Base-by-base conservation (phyloP, 2,888 invertebrate species). In the Eulithis testata region DNA sequence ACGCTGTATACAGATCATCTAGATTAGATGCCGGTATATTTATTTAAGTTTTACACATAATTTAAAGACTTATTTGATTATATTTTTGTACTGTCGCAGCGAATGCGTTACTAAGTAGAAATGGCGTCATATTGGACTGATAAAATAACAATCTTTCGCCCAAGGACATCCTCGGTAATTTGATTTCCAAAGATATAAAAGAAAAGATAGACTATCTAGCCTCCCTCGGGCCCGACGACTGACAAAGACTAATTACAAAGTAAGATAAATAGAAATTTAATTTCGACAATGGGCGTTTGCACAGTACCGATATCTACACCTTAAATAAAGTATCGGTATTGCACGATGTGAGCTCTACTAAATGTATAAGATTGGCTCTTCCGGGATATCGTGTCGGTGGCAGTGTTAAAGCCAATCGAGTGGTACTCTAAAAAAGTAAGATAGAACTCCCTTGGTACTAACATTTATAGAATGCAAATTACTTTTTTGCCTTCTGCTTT, bases 181-280 rank as follows among this genome's bases (percentile, higher is more conserved):
- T 14, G 12, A 66, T 66, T 63, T 12, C 40, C 57, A 52, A 54
- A 49, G n/a, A 45, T 4, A 11, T 58, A 51, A 56, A 63, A 63
- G 63, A 71, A 21, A 60, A 71, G 63, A 68, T 65, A 70, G 69
- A 69, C 65, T 63, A 73, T 76, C 66, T 73, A 73, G 67, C 53
- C 57, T 63, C 69, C 74, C 65, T 68, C 58, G 43, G 57, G 62
- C 64, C 44, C 54, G 43, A 60, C 49, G 69, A 69, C 65, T 71
- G 74, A 75, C 73, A 75, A 62, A 73, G 73, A 77, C 71, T 79
- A 77, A 81, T 78, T 75, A 76, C 72, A 47, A 60, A 52, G 61
- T 70, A 73, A 74, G 72, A 76, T 75, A 76, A 74, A 74, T 74
- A 71, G 45, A 68, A 73, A 74, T 77, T 73, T 71, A 70, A 76